Conservation (phyloP, 2,888 invertebrate species). For the Trichopria drosophilae region DNA sequence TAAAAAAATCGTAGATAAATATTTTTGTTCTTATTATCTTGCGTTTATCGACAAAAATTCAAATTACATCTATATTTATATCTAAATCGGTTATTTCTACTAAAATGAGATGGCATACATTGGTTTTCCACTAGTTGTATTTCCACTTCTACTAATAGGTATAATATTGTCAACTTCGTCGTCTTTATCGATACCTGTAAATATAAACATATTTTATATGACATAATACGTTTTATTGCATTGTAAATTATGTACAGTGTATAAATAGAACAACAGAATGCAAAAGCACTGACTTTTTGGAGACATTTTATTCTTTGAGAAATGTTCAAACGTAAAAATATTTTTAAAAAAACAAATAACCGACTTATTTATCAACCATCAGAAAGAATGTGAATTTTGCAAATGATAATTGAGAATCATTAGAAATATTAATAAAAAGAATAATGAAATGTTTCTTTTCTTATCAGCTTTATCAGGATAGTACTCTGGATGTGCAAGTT, state of each 20-base stretch:
- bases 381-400: too few relatives aligned
- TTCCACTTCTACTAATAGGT: conserved; percentile 41
- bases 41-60: too few relatives aligned
- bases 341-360: not conserved
- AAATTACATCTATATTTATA: not conserved
- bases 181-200: conserved; percentile 46
- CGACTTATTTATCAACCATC: too few relatives aligned
- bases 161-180: conserved; percentile 45
- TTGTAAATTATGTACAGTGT: not conserved
- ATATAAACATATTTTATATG: conserved; percentile 1
- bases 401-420: too few relatives aligned
- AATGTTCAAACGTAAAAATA: not conserved
- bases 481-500: too few relatives aligned
- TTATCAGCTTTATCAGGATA: too few relatives aligned
- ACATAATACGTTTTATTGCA: not conserved
- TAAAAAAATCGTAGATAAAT: too few relatives aligned
- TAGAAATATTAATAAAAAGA: too few relatives aligned
- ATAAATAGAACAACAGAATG: not conserved
- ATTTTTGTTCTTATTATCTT: too few relatives aligned
- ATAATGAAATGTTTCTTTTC: too few relatives aligned
- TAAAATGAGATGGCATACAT: conserved; percentile 38
- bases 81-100: not conserved
- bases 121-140: conserved; percentile 40
- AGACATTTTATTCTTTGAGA: not conserved
- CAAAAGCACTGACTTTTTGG: not conserved